phyloP scores from a whole-genome alignment of 2,797 vertebrate genomes.

The Merluccius polli region DNA sequence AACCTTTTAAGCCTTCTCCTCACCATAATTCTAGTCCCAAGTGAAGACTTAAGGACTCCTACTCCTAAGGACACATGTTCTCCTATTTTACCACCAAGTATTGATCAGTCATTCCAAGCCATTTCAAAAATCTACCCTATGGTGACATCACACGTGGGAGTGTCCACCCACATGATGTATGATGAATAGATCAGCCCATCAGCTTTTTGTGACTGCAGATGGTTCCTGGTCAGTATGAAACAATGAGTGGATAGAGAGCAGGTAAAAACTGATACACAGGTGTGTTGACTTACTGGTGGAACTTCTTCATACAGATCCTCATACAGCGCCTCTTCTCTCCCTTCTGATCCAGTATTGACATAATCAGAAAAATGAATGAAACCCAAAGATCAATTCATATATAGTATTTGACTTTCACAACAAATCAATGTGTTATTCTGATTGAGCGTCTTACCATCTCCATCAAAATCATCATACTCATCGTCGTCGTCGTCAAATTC shows the following conservation, averaged over 20 bases:
- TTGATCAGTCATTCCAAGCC: too few relatives aligned
- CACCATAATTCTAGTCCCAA: too few relatives aligned
- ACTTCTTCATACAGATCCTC: conserved; percentile 18
- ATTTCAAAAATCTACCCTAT: too few relatives aligned
- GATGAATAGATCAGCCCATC: neutral
- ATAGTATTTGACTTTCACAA: neutral
- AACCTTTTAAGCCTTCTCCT: neutral
- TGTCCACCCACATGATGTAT: neutral
- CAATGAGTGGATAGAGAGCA: neutral
- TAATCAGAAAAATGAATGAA: neutral
- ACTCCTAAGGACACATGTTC: too few relatives aligned
- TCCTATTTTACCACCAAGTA: too few relatives aligned
- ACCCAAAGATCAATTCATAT: neutral
- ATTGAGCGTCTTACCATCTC: conserved; percentile 30
- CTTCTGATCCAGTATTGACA: neutral
- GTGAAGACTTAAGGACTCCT: too few relatives aligned
- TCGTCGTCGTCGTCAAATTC: conserved; percentile 56
- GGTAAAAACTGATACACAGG: neutral
- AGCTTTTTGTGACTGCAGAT: neutral
- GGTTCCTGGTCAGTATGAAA: neutral
- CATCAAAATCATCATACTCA: conserved; percentile 24
- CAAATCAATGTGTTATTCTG: neutral
- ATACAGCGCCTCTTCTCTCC: conserved; percentile 32
- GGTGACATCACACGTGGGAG: too few relatives aligned
- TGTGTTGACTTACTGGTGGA: conserved; percentile 26